Evolutionary conservation across 2,888 invertebrate species (phyloP), one percentile per base, ranked within the genome.

Genomic region (Anoplius nigerrimus): DNA sequence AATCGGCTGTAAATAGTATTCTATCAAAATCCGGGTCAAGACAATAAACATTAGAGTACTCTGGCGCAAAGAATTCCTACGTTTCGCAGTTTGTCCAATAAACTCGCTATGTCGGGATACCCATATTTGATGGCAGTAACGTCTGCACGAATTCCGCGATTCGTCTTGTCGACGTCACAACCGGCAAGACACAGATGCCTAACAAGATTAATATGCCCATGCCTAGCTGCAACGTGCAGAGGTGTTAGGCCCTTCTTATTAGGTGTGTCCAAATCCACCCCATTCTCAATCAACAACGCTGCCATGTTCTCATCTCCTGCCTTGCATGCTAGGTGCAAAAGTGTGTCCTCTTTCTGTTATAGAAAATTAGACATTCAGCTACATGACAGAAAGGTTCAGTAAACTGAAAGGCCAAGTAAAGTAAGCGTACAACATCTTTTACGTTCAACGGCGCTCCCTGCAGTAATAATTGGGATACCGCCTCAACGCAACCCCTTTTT

Each of bases 111-210:
- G 70, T 93, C 91, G 68, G 92, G 91, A 85, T 93, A 92, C 20
- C 94, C 94, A 82, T 94, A 92, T 81, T 94, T 94, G 61, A 94
- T 89, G n/a, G 95, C 95, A 76, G 94, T 93, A 48, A 95, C 93
- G 83, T 95, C 94, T 3, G 94, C 93, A 54, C 93, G 91, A 61
- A 94, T 92, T 60, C 94, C 94, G 80, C 91, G 90, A 86, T 93
- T 93, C 58, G 91, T 91, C 69, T 91, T 91, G 78, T 93, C 93
- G 54, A 93, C 92, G 78, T 93, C 91, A 80, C 94, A 94, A 51
- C 94, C 94, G 66, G 94, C 92, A 73, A 94, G 90, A 80, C 94
- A 93, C 56, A 95, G 89, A 83, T 92, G 92, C 78, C 92, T 91
- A 78, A 82, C 93, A 74, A 94, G 90, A 85, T 94, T 93, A 59